These are phyloP conservation scores for Eurosta solidaginis DNA, from an alignment of 1,140 invertebrate species.

Conservation along the genomic window DNA sequence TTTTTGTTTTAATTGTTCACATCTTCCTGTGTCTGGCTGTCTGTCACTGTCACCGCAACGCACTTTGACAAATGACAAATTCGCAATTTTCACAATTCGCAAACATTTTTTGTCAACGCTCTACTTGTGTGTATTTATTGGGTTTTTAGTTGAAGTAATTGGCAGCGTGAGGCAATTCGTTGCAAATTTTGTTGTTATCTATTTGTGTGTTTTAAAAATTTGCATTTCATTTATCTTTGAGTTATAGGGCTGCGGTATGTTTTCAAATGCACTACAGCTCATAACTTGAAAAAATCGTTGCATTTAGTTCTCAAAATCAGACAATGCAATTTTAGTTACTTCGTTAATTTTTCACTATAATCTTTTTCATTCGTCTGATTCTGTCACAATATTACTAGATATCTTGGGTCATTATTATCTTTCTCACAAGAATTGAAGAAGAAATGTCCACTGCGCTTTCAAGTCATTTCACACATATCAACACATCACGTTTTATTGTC, in stretches of 20 bases:
- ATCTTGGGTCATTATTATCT: not conserved
- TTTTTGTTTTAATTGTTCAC: not conserved
- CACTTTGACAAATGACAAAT: conserved; percentile 16
- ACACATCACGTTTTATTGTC: not conserved
- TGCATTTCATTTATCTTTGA: no score
- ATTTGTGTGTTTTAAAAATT: not conserved
- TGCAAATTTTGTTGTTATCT: not conserved
- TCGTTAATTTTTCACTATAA: not conserved
- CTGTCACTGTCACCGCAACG: not conserved
- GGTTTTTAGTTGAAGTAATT: not conserved
- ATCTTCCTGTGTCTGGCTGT: conserved; percentile 16
- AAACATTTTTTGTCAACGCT: not conserved
- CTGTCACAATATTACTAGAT: no score
- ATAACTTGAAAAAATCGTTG: no score
- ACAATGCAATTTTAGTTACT: not conserved
- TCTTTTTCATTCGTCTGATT: no score
- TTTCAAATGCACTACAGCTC: not conserved
- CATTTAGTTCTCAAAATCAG: no score
- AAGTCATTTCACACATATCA: not conserved
- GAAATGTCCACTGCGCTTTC: not conserved
- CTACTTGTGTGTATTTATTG: not conserved
- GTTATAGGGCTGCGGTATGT: not conserved
- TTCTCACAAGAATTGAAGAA: not conserved
- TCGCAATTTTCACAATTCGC: conserved; percentile 1
- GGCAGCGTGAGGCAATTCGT: not conserved